Percentiles rank a stretch among this genome's conserved stretches.
These are phyloP conservation scores for Eubucco bourcierii DNA, from an alignment of 2,113 vertebrate genomes.

Conservation along the genomic window DNA sequence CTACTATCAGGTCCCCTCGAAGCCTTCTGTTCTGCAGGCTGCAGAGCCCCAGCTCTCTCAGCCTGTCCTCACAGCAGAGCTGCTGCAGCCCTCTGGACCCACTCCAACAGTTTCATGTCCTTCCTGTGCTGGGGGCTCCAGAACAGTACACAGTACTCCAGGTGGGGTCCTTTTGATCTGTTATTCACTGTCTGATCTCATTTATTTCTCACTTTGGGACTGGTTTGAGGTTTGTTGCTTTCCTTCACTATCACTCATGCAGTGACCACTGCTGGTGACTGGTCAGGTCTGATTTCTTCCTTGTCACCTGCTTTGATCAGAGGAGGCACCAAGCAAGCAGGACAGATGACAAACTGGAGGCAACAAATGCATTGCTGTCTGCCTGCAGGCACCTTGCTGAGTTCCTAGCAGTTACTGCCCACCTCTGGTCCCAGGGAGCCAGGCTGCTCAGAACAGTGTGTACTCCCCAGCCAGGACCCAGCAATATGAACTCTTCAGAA, in stretches of 20 bases:
- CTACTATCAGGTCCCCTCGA: too few species aligned
- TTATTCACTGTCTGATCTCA: not conserved
- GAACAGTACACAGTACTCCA: too few species aligned
- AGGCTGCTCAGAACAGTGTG: not conserved
- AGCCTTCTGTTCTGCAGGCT: too few species aligned
- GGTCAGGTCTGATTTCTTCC: not conserved
- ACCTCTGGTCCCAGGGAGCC: not conserved
- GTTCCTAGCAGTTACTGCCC: not conserved
- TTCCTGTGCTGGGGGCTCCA: too few species aligned
- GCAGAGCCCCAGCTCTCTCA: too few species aligned
- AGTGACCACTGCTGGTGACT: fast-evolving
- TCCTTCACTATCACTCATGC: not conserved
- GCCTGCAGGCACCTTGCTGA: not conserved
- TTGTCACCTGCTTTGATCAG: fast-evolving
- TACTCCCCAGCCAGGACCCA: not conserved
- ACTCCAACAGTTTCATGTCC: too few species aligned
- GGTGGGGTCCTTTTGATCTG: not conserved
- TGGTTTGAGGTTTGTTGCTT: not conserved
- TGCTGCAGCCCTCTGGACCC: too few species aligned
- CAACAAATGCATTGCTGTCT: not conserved
- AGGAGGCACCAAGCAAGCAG: not conserved
- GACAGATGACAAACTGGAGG: not conserved
- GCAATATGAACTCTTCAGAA: not conserved
- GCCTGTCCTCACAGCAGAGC: too few species aligned
- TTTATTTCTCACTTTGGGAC: not conserved